Evolutionary conservation across 2,113 vertebrate genomes (phyloP), one percentile per base, ranked within the genome.

Genomic region (Aptenodytes forsteri): DNA sequence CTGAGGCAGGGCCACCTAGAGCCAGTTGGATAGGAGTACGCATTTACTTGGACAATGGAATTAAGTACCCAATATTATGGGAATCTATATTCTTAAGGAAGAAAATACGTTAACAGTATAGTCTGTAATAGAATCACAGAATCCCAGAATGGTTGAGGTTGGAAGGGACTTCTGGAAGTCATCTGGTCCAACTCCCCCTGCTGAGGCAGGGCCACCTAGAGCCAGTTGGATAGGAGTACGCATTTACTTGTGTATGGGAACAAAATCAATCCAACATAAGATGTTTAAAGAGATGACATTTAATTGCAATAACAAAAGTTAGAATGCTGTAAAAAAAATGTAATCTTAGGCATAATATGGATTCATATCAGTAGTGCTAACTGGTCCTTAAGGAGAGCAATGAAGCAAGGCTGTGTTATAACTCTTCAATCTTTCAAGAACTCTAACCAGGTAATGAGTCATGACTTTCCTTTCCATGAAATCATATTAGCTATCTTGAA

Each of bases 401-500:
- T n/a, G 30, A 79, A 72, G 36, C 10, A 34, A 78, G 40, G 11
- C 20, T 73, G 13, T 61, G 46, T 70, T 89, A 23, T 29, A 80
- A 62, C 29, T 77, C 44, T 82, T 67, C 55, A 52, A 27, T 69
- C 67, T 89, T 88, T 67, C 42, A 91, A 94, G 64, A 94, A 72
- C 47, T 80, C 69, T 58, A 88, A 79, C 52, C 79, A 30, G 54
- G 67, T 79, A 90, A 88, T 72, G 84, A 97, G 52, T 95, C 93
- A 92, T 66, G 40, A 87, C 46, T 93, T 96, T 81, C 70, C 76
- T 76, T 89, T 75, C 77, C 73, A 65, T 87, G 15, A 94, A 94
- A 96, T 93, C 58, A 11, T 70, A 91, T 72, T 81, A 93, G 77
- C 85, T 90, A 89, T 94, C 95, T 93, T 85, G 55, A 95, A 94